Evolutionary conservation across 2,888 invertebrate genomes (phyloP), one percentile per base, ranked within the genome.

Genomic region (Patella pellucida): DNA sequence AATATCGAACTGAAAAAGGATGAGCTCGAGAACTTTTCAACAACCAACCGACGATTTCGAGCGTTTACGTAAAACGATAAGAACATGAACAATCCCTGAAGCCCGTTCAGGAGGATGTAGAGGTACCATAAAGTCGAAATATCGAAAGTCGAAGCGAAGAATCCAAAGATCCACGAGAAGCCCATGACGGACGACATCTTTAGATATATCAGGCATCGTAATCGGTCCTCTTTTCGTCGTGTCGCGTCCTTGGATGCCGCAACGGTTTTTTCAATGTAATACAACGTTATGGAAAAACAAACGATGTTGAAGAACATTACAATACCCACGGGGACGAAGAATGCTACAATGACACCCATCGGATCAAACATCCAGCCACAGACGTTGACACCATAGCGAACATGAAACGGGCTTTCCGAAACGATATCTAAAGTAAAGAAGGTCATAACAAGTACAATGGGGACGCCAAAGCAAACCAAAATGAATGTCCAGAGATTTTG

Each of bases 131-230:
- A 16, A 16, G 52, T 68, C 9, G 62, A n/a, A 50, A 50, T 52
- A 15, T 68, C 67, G 2, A 72, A 56, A 54, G 72, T 71, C 12
- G 74, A 69, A 4, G 78, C 78, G 14, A 68, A 54, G 54, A 78
- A 78, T 19, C 78, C 76, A 27, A 74, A 74, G n/a, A 56, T 62
- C 78, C 78, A 78, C 15, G 78, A 72, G 67, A 78, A 67, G 7
- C 78, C 78, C 76, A 76, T 78, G 5, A 68, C 73, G 23, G 73
- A 52, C 23, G 73, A 69, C 54, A 78, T 51, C 50, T 74, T 78
- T 68, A 68, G n/a, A 71, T 78, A 78, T 52, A 73, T 73, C 51
- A 70, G n/a, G 19, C 75, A 71, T n/a, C 74, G 41, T 1, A 3
- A 27, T 9, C 15, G 9, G 15, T 69, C 69, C 16, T 1, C 11